phyloP scores from a whole-genome alignment of 1,140 invertebrate genomes.

The Chymomyza costata region DNA sequence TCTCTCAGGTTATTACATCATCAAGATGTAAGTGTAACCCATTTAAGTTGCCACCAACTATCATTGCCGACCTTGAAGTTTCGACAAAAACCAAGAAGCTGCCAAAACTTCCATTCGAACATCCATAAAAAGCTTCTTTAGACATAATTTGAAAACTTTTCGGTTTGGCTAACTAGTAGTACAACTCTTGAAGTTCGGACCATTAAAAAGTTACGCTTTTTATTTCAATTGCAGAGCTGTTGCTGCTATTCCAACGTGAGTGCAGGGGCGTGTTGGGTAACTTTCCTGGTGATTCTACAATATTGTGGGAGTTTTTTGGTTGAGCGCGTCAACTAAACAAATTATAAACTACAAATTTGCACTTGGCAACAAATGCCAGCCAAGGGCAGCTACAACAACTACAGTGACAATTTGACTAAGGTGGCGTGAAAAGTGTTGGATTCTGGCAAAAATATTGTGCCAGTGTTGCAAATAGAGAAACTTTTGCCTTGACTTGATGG shows the following conservation, averaged over 20 bases:
- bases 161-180: conserved; percentile 25
- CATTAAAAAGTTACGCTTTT: conserved; percentile 67
- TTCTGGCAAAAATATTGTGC: no score
- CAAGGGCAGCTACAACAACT: conserved; percentile 25
- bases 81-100: no score
- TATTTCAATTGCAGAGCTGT: conserved; percentile 51
- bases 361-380: conserved; percentile 29
- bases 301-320: no score
- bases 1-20: no score
- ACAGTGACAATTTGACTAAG: no score
- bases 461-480: conserved; percentile 12
- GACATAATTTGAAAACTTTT: conserved; percentile 53
- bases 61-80: conserved; percentile 13
- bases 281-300: no score
- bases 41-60: no score
- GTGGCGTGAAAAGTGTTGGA: conserved; percentile 25
- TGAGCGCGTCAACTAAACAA: conserved; percentile 28
- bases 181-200: conserved; percentile 36
- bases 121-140: conserved; percentile 22
- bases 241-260: background rate
- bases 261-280: no score
- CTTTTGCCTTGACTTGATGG: conserved; percentile 2
- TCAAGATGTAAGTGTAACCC: no score
- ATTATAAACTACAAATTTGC: conserved; percentile 59
- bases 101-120: conserved; percentile 24